Conservation (phyloP, 2,113 vertebrate species). For the Collichthys lucidus region DNA sequence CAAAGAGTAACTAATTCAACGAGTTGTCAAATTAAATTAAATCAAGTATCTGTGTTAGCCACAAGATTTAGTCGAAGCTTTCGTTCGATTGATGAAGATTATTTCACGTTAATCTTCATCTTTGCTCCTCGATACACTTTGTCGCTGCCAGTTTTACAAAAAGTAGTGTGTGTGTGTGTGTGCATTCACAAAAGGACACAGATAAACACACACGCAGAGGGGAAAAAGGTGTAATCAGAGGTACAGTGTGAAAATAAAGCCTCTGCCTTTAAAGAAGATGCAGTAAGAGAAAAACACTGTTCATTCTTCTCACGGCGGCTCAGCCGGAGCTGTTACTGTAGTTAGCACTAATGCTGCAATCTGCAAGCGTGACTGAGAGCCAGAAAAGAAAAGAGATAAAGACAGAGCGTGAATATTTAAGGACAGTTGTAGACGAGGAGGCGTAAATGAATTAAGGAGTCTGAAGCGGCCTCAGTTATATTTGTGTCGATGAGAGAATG, state of each 20-base stretch:
- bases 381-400: neutral
- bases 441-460: slow-evolving; percentile 52
- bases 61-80: neutral
- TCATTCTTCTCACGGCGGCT: slow-evolving; percentile 26
- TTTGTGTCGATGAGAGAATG: slow-evolving; percentile 20
- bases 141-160: neutral
- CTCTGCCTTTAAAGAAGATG: neutral
- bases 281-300: slow-evolving; percentile 20
- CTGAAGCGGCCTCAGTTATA: slow-evolving; percentile 1
- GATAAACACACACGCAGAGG: neutral
- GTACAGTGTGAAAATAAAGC: neutral
- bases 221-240: neutral
- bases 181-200: neutral
- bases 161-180: no score
- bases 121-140: neutral
- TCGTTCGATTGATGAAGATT: neutral
- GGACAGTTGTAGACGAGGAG: slow-evolving; percentile 33
- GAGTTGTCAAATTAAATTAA: neutral
- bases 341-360: slow-evolving; percentile 3
- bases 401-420: slow-evolving; percentile 2
- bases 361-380: neutral
- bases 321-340: slow-evolving; percentile 9
- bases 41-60: neutral
- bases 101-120: neutral
- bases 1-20: neutral